A percentile compares a stretch with the other conserved stretches of the same genome.
phyloP scores from a whole-genome alignment of 1,140 invertebrate species.

The Meteorus sp. region DNA sequence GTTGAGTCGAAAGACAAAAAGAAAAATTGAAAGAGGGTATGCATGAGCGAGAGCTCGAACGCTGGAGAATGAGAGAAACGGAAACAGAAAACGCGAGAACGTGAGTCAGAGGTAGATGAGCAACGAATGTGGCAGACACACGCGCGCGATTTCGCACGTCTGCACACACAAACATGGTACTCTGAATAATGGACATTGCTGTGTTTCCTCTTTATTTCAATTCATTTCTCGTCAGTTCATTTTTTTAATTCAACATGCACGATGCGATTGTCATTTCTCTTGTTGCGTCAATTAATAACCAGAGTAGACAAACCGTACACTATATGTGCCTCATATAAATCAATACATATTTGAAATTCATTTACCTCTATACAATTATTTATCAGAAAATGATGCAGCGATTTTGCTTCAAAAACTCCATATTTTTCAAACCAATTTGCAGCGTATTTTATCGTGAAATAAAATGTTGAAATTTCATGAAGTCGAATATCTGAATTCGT shows the following conservation, averaged over 20 bases:
- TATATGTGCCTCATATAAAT: slow-evolving; percentile 22
- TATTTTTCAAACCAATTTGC: neutral
- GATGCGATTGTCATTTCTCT: slow-evolving; percentile 24
- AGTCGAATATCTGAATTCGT: slow-evolving; percentile 10
- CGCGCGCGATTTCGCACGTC: neutral
- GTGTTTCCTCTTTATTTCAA: slow-evolving; percentile 12
- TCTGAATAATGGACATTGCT: slow-evolving; percentile 22
- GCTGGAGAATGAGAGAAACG: neutral
- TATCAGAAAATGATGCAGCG: no score
- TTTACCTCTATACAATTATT: no score
- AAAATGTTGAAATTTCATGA: slow-evolving; percentile 11
- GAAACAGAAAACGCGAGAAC: neutral
- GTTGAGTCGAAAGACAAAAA: no score
- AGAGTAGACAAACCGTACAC: slow-evolving; percentile 13
- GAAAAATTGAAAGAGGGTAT: slow-evolving; percentile 12
- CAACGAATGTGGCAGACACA: neutral
- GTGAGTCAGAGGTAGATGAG: no score
- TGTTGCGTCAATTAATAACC: slow-evolving; percentile 28
- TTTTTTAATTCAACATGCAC: slow-evolving; percentile 14
- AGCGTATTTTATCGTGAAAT: neutral
- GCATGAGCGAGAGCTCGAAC: neutral
- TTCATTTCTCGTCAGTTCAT: slow-evolving; percentile 6
- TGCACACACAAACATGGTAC: slow-evolving; percentile 18
- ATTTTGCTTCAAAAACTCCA: neutral
- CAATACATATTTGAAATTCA: slow-evolving; percentile 17